Conservation (phyloP, 2,797 vertebrate genomes). For the Alfaro cultratus region DNA sequence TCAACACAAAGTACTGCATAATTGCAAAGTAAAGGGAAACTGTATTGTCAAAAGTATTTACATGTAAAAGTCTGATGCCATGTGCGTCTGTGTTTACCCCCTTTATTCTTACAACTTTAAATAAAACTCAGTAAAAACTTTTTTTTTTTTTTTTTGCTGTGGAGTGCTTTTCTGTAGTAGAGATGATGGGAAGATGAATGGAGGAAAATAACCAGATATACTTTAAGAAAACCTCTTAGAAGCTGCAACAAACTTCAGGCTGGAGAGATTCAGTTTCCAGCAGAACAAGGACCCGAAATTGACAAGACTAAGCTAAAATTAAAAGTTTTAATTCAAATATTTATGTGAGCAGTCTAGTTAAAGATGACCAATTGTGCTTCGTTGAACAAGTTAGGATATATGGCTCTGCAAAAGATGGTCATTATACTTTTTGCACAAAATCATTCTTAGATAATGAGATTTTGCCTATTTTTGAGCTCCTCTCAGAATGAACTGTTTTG, state of each 20-base stretch:
- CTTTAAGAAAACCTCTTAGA: background rate
- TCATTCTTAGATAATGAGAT: too few relatives aligned
- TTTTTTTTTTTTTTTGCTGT: background rate
- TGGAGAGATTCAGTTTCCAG: background rate
- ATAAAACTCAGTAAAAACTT: background rate
- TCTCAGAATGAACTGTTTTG: background rate
- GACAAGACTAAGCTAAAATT: background rate
- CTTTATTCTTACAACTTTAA: background rate
- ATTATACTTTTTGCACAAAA: too few relatives aligned
- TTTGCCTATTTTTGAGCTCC: too few relatives aligned
- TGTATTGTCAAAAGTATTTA: background rate
- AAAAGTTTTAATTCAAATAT: background rate
- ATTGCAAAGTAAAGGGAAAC: background rate
- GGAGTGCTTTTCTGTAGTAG: background rate
- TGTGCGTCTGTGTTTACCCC: background rate
- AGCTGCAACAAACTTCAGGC: background rate
- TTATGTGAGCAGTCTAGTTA: background rate
- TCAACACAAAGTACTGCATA: background rate
- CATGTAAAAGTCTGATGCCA: background rate
- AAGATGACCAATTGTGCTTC: background rate
- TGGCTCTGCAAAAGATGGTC: too few relatives aligned
- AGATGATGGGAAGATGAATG: background rate
- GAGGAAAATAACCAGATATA: background rate
- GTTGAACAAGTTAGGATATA: too few relatives aligned
- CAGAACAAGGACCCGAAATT: background rate